Evolutionary conservation across 2,888 invertebrate genomes (phyloP), one percentile per base, ranked within the genome.

Genomic region (Polyommatus icarus): DNA sequence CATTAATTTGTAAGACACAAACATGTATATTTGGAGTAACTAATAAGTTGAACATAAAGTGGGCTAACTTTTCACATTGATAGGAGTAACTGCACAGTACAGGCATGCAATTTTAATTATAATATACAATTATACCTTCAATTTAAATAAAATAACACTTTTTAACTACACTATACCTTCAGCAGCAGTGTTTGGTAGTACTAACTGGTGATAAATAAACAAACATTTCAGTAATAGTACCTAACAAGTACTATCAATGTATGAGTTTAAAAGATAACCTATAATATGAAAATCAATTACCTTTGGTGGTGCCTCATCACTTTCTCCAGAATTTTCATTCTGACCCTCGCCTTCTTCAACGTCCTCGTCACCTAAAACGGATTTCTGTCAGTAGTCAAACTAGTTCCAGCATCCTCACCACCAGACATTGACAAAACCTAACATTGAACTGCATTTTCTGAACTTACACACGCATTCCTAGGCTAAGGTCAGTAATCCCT

Each of bases 281-380:
- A 40, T 40, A 40, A 29, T 24, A 24, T 54, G 18, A 24, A 54
- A 75, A 77, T 7, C 15, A 18, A 24, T 77, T 88, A 94, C 95
- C 92, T 96, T 96, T 79, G 94, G 95, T 80, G 95, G 94, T 54
- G 92, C 95, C 87, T 97, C 97, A 86, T 97, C 97, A 84, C 97
- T 97, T 84, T 96, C 97, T 72, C 96, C 96, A 76, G 97, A 97
- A 87, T 96, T 96, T 84, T 97, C 97, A 84, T 94, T 94, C 84
- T 95, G 95, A 83, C 94, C 95, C 85, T 95, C 95, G 84, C 95
- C 95, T 88, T 96, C 97, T 82, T 96, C 96, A 82, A 95, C 95
- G 84, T 97, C 97, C 87, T 97, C 97, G 88, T 96, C 96, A 83
- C 93, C 94, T 94, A 91, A 84, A 93, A 92, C 82, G 81, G 84